Evolutionary conservation across 2,113 vertebrate species (phyloP).

Genomic region (Pipa parva): DNA sequence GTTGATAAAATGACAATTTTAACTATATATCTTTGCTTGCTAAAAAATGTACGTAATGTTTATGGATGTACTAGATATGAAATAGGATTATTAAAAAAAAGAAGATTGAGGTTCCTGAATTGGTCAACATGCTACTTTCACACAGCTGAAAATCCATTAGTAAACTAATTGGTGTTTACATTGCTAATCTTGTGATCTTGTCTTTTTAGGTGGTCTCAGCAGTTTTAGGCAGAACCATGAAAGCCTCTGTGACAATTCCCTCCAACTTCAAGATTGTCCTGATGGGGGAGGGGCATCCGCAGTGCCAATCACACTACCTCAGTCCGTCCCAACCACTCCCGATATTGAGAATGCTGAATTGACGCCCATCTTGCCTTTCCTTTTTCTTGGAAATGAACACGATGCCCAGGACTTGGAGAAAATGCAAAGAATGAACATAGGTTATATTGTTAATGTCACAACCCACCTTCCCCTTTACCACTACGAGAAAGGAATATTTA

Average conservation of each 20-base stretch:
- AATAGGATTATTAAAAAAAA: too few species aligned
- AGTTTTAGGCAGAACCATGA: constrained; percentile 89
- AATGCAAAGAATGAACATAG: constrained; percentile 87
- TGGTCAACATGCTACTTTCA: not conserved
- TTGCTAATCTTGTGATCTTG: too few species aligned
- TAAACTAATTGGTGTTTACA: too few species aligned
- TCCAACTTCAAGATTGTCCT: constrained; percentile 84
- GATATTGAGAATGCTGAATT: constrained; percentile 96
- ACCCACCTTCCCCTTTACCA: constrained; percentile 95
- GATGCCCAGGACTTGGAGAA: constrained; percentile 87
- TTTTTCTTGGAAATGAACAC: constrained; percentile 91
- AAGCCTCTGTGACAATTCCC: constrained; percentile 93
- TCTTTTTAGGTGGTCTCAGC: constrained; percentile 83
- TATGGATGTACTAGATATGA: too few species aligned
- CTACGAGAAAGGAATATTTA: constrained; percentile 85
- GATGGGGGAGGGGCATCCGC: constrained; percentile 72
- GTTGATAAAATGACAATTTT: too few species aligned
- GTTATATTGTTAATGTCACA: constrained; percentile 92
- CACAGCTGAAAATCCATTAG: not conserved
- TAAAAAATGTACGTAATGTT: too few species aligned
- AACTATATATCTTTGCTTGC: too few species aligned
- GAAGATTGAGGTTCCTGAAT: too few species aligned
- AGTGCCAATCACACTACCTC: constrained; percentile 78
- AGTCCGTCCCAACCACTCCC: constrained; percentile 84
- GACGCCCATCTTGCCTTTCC: constrained; percentile 90